phyloP scores from a whole-genome alignment of 2,113 vertebrate species.

The Tylochromis polylepis region DNA sequence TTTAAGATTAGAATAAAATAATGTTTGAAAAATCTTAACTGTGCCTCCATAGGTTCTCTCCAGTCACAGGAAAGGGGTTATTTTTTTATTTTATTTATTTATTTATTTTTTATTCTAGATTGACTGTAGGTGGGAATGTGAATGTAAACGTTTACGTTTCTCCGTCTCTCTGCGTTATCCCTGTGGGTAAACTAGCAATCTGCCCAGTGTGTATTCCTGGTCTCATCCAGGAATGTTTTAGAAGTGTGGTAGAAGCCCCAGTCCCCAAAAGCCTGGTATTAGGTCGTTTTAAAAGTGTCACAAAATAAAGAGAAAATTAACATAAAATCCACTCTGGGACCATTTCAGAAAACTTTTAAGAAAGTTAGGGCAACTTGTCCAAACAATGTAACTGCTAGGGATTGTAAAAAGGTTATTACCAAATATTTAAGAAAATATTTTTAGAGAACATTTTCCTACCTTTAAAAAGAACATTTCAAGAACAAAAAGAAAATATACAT shows the following conservation, averaged over 20 bases:
- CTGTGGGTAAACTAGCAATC: not conserved
- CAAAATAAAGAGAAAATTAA: not conserved
- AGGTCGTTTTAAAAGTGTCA: not conserved
- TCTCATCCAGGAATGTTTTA: no score
- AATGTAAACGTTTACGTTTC: not conserved
- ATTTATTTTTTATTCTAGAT: not conserved
- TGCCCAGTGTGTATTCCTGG: not conserved
- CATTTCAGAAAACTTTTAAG: no score
- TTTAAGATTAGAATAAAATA: no score
- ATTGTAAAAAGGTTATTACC: not conserved
- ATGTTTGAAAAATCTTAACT: not conserved
- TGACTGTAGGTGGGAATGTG: not conserved
- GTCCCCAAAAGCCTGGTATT: not conserved
- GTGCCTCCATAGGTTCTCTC: not conserved
- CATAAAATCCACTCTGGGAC: not conserved
- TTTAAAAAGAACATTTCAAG: not conserved
- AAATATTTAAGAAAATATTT: not conserved
- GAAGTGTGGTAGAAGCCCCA: not conserved
- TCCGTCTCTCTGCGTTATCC: not conserved
- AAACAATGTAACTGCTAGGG: not conserved
- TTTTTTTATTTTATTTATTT: no score
- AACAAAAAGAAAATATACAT: not conserved
- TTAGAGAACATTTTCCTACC: not conserved
- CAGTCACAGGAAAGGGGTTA: not conserved
- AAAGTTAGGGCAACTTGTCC: not conserved